Conservation (phyloP, 2,888 invertebrate species). For the Mythimna lalbum region DNA sequence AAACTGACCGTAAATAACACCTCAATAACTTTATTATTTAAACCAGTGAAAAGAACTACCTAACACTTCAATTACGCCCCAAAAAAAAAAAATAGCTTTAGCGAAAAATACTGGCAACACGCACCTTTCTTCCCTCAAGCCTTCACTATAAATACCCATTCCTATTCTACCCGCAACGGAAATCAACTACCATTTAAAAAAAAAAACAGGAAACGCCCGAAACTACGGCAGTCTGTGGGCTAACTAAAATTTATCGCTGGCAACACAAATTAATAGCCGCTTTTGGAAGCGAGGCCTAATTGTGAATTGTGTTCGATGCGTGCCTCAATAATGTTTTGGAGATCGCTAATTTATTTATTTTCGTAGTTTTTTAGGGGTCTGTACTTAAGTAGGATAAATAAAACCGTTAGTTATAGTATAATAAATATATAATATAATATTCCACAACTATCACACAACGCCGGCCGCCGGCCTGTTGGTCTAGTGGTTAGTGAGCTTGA, state of each 20-base stretch:
- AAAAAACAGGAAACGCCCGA: constrained; percentile 50
- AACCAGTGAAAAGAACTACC: neutral
- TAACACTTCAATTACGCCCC: neutral
- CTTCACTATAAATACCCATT: constrained; percentile 51
- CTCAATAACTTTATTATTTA: neutral
- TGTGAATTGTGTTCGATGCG: constrained; percentile 64
- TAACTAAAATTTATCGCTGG: constrained; percentile 70
- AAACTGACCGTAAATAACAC: neutral
- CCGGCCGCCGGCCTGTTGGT: too few relatives aligned
- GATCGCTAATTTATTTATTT: constrained; percentile 39
- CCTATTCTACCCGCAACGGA: constrained; percentile 42
- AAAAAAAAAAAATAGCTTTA: neutral
- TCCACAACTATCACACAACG: too few relatives aligned
- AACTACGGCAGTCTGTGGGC: constrained; percentile 61
- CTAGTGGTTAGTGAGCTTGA: too few relatives aligned
- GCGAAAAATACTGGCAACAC: neutral
- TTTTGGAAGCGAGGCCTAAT: constrained; percentile 60
- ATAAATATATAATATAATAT: too few relatives aligned
- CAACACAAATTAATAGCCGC: constrained; percentile 69
- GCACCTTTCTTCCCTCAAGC: constrained; percentile 8
- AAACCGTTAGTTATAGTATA: too few relatives aligned
- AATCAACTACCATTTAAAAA: constrained; percentile 62
- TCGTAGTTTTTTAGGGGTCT: constrained; percentile 5
- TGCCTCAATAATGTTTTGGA: constrained; percentile 49
- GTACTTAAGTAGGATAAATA: too few relatives aligned